Conservation (phyloP, 2,797 vertebrate genomes). For the Phoeniculus purpureus region DNA sequence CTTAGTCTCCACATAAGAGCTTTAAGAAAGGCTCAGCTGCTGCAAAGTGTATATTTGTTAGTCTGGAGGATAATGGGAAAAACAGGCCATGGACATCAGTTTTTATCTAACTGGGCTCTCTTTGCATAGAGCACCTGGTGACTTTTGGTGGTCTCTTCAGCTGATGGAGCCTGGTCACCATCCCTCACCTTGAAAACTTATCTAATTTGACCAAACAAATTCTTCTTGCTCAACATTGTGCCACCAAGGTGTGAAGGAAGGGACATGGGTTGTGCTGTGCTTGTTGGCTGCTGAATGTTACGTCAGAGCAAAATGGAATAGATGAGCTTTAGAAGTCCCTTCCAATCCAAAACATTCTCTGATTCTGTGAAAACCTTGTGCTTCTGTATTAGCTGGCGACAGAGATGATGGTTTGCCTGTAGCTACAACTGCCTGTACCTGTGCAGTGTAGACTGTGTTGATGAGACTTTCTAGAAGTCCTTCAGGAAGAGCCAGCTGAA, state of each 20-base stretch:
- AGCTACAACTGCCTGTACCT: background rate
- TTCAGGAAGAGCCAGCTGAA: background rate
- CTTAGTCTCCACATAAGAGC: too few species aligned
- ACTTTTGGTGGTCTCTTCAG: background rate
- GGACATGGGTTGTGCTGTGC: background rate
- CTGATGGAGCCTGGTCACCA: accelerated
- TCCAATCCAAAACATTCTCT: too few species aligned
- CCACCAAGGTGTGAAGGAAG: background rate
- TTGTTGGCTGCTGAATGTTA: background rate
- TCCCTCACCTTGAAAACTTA: accelerated
- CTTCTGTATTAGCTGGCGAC: background rate
- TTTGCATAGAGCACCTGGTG: background rate
- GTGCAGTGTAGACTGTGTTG: background rate
- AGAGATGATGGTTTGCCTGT: background rate
- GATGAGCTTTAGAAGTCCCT: too few species aligned
- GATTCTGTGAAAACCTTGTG: background rate
- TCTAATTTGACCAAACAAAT: background rate
- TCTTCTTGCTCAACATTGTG: background rate
- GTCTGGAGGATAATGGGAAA: too few species aligned
- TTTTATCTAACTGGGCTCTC: too few species aligned
- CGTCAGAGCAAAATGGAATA: background rate
- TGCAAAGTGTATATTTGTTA: too few species aligned
- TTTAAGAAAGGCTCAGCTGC: too few species aligned
- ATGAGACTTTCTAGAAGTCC: background rate
- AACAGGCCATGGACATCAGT: too few species aligned